Evolutionary conservation across 2,888 invertebrate genomes (phyloP), one percentile per base, ranked within the genome.

Genomic region (Drosophila kanekoi): DNA sequence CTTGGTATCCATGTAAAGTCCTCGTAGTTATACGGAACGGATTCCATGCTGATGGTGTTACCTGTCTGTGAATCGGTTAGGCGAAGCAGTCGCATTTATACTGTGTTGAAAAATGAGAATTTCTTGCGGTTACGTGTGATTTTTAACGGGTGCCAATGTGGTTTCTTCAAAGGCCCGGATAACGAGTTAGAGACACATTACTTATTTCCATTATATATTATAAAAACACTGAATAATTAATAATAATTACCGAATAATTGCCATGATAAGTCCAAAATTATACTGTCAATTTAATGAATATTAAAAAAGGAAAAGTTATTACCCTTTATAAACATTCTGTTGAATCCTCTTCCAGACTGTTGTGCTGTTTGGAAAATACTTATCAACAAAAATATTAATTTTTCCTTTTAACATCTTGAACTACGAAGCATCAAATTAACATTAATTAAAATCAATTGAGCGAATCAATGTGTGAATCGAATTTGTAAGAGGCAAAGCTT

Each of bases 361-460:
- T 8, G 28, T 28, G 28, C 28, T 28, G 28, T 28, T 8, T 28
- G 8, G 8, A 28, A 28, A 35, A 35, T 13, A 14, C 48, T 35
- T 37, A n/a, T 13, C 10, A 28, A 5, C 11, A 37, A 14, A 4
- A 32, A 13, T 20, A 28, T 38, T 28, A 6, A 38, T 10, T 28
- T 47, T 4, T 45, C 10, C 32, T 32, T 14, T 60, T 45, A 11
- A 33, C 20, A 16, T 49, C 32, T 35, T 8, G 35, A 40, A 52
- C 18, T 23, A 40, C 1, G 28, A 4, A 14, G 33, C 47, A 49
- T 41, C 45, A 64, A 81, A 87, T 78, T 71, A 78, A 69, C 58
- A 77, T 89, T 81, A 79, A 89, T 87, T 84, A 78, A 85, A 65
- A 54, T 66, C 76, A 86, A 87, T 86, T 86, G 53, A 64, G 41